These are phyloP conservation scores for Nephrotoma appendiculata DNA, from an alignment of 2,888 invertebrate species.

Conservation along the genomic window DNA sequence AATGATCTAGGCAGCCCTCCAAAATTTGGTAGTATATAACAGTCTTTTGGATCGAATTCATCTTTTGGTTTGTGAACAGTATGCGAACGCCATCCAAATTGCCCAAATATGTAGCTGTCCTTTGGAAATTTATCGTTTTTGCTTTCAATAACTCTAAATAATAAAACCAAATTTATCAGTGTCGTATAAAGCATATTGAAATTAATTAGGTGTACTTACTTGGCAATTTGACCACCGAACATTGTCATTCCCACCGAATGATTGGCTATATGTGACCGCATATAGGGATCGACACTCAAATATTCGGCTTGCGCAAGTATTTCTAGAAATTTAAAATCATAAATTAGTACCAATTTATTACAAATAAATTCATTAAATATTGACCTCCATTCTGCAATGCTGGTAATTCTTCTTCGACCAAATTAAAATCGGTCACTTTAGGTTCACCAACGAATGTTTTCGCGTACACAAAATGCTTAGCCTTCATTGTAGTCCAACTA, in stretches of 20 bases:
- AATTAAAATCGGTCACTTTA: no score
- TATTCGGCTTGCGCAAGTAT: constrained; percentile 50
- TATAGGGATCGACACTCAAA: constrained; percentile 58
- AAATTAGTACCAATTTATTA: no score
- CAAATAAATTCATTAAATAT: no score
- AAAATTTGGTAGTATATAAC: constrained; percentile 37
- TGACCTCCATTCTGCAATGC: no score
- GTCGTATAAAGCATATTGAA: not conserved
- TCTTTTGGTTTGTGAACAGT: constrained; percentile 21
- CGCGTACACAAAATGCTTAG: no score
- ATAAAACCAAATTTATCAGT: constrained; percentile 15
- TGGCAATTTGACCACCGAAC: constrained; percentile 55
- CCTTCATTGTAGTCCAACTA: no score
- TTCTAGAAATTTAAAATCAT: constrained; percentile 30
- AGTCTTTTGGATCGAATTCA: constrained; percentile 20
- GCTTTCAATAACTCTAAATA: constrained; percentile 52
- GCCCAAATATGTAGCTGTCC: constrained; percentile 44
- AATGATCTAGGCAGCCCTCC: constrained; percentile 44
- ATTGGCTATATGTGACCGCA: constrained; percentile 41
- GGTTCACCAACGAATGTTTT: no score
- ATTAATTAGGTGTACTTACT: constrained; percentile 30
- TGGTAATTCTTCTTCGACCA: no score
- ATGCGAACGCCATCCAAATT: constrained; percentile 52
- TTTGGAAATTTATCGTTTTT: constrained; percentile 47
- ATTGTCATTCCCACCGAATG: constrained; percentile 46